Base-by-base conservation (phyloP, 2,888 invertebrate genomes). In the Nomada hirtipes region DNA sequence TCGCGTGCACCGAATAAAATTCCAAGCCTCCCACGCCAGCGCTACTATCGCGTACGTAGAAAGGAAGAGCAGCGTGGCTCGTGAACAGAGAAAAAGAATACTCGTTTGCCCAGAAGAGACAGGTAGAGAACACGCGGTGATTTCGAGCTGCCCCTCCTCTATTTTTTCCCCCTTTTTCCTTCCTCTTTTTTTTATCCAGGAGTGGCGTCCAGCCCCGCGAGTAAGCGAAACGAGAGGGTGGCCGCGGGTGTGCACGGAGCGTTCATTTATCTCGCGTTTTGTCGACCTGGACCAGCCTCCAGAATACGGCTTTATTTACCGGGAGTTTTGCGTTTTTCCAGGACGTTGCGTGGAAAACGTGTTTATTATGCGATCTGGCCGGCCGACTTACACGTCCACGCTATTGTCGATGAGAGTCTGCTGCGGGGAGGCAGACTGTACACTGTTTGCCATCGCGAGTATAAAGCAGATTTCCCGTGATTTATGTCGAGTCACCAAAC, bases 401-500 rank as follows among this genome's bases (percentile, higher is more conserved):
- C 47, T 76, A 88, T 88, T 88, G 88, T 88, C 83, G 86, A 84
- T 81, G 88, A 72, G 82, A 42, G 61, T 15, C 87, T 88, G 90
- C 69, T 89, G 90, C 89, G 91, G 90, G 88, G 86, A 90, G 91
- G 92, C 84, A 87, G 87, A 88, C 89, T 91, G 90, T 90, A 90
- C 89, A 88, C 89, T 92, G 91, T 92, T 91, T 92, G 90, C 90
- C 88, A 86, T 52, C 52, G 88, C 90, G 90, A 86, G 90, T 89
- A 91, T 92, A 91, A 91, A 91, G 90, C 89, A 83, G 87, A 87
- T 79, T 82, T 85, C 75, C 74, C 29, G 89, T 92, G 92, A 93
- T 93, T 93, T 93, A 93, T 92, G 91, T 89, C 89, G 88, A 88
- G 75, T 88, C 86, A 85, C 86, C 88, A 86, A 86, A 86, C 85